Evolutionary conservation across 2,888 invertebrate species (phyloP), one percentile per base, ranked within the genome.

Genomic region (Galeruca laticollis): DNA sequence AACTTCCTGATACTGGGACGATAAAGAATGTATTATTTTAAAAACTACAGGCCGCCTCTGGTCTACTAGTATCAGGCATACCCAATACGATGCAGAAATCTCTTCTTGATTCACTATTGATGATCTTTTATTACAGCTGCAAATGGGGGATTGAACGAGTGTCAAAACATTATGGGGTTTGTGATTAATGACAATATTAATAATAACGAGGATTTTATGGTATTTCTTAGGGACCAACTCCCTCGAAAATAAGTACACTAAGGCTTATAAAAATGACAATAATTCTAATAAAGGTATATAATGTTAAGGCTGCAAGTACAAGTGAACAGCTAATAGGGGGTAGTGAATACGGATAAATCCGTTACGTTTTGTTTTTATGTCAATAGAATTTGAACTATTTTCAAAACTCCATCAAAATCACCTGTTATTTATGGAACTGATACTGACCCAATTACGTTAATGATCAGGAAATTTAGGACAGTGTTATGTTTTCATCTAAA

Each of bases 161-260:
- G 82, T 82, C 82, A 82, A 79, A 82, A 82, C 80, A 82, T 75
- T 71, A 70, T 72, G 75, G 70, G 73, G 70, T 73, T 40, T 51
- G 56, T 74, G 75, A 75, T 75, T 73, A 69, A 75, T 75, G 69
- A 60, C 54, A 51, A 59, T 51, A 59, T 60, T 66, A 40, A 61
- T 63, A 73, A 73, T 72, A 70, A 67, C 62, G 65, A 18, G 35
- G 64, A 63, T 63, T 70, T 60, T 11, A 43, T 60, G 60, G 40
- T 60, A 40, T 57, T 57, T 35, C 33, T 57, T 18, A 2, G 47
- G 15, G 9, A 18, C 6, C 15, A 15, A 47, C 18, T 37, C 37
- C 10, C 26, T 6, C 26, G 26, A 26, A 37, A 9, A 37, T 33
- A 37, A 11, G 37, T 11, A 13, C 37, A 9, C 13, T 11, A 11